phyloP scores from a whole-genome alignment of 2,113 vertebrate genomes.

The Thamnaconus septentrionalis region DNA sequence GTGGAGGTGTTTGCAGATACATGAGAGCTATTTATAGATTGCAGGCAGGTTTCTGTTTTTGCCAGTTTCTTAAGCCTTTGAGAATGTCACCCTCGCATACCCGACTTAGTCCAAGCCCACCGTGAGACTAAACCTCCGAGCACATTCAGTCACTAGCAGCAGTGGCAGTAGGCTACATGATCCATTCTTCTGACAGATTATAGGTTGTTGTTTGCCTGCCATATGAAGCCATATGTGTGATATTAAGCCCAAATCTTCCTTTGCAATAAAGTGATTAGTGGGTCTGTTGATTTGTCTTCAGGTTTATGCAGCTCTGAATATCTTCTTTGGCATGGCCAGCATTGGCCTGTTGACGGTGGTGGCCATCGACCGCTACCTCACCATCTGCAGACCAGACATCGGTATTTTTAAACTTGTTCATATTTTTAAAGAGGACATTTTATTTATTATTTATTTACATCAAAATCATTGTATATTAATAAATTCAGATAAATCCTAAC shows the following conservation, averaged over 20 bases:
- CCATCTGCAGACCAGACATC: constrained; percentile 87
- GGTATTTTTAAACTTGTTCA: constrained; percentile 71
- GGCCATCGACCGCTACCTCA: constrained; percentile 90
- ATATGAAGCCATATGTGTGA: constrained; percentile 21
- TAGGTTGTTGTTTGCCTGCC: neutral
- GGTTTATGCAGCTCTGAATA: constrained; percentile 96
- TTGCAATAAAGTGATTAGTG: neutral
- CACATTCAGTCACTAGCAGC: no score
- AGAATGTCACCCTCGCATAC: neutral
- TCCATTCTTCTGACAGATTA: constrained; percentile 24
- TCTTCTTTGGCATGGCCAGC: constrained; percentile 98
- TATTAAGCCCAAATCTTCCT: neutral
- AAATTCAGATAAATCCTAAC: no score
- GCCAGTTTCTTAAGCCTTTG: neutral
- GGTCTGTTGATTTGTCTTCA: constrained; percentile 65
- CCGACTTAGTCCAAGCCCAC: neutral
- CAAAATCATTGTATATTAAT: no score
- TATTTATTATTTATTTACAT: neutral
- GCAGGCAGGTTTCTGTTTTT: neutral
- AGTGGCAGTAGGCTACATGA: constrained; percentile 4
- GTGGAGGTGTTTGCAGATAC: neutral
- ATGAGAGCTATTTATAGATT: neutral
- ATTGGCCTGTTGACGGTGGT: constrained; percentile 95
- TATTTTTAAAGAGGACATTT: neutral
- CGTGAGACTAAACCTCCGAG: constrained; percentile 1